Evolutionary conservation across 2,113 vertebrate species (phyloP).

Genomic region (Coptodon rendalli): DNA sequence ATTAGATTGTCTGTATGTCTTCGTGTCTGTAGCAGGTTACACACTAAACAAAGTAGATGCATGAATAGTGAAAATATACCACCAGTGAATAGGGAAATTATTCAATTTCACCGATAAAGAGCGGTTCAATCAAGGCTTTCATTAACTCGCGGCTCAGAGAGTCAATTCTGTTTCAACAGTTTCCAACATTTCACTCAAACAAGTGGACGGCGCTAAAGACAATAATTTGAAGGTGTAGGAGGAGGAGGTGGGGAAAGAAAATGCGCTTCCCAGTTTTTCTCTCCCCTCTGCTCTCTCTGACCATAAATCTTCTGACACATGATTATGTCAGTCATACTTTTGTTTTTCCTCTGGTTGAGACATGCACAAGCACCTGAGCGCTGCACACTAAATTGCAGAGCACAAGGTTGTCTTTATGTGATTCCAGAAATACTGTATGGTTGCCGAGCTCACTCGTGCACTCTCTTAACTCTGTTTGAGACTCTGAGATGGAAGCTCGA

Average conservation of each 20-base stretch:
- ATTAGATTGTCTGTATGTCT: not conserved
- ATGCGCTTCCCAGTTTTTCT: constrained; percentile 54
- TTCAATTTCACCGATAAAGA: constrained; percentile 29
- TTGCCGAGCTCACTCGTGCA: constrained; percentile 55
- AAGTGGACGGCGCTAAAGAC: constrained; percentile 61
- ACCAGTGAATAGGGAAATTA: constrained; percentile 12
- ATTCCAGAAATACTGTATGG: constrained; percentile 62
- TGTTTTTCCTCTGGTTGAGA: constrained; percentile 76
- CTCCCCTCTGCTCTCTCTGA: constrained; percentile 49
- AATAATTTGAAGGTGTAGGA: constrained; percentile 62
- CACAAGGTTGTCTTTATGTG: constrained; percentile 70
- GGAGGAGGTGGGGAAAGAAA: constrained; percentile 39
- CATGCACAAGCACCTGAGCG: constrained; percentile 72
- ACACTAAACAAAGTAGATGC: not conserved
- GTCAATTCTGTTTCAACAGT: constrained; percentile 11
- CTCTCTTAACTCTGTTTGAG: constrained; percentile 60
- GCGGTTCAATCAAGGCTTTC: constrained; percentile 21
- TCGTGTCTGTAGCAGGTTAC: not conserved
- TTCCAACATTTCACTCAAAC: constrained; percentile 51
- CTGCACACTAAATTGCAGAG: constrained; percentile 67
- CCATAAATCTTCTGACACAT: constrained; percentile 77
- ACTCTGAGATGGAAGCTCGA: constrained; percentile 41
- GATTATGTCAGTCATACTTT: constrained; percentile 75
- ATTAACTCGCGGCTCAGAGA: constrained; percentile 1
- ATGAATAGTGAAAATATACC: not conserved